Evolutionary conservation across 1,140 invertebrate species (phyloP).

Genomic region (Augochlora pura): DNA sequence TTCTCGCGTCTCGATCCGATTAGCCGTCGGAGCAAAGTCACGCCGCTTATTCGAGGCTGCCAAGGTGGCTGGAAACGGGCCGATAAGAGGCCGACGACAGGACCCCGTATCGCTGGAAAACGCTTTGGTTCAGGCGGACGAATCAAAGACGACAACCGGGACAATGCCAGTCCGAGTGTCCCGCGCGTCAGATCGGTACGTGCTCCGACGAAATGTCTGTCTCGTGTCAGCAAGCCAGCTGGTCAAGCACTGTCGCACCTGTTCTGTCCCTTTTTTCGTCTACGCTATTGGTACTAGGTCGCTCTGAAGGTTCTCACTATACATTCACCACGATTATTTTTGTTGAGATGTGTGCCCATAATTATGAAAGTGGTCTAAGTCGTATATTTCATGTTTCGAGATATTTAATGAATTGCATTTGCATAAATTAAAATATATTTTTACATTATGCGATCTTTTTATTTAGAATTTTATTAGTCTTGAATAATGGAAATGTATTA

Average conservation of each 20-base stretch:
- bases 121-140: conserved; percentile 22
- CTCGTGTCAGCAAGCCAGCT: conserved; percentile 39
- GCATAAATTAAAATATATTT: too few species aligned
- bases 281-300: neutral
- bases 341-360: too few species aligned
- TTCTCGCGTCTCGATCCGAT: conserved; percentile 58
- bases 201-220: conserved; percentile 2
- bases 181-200: neutral
- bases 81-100: conserved; percentile 52
- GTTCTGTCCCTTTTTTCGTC: conserved; percentile 56
- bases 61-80: conserved; percentile 53
- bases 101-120: conserved; percentile 37
- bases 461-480: too few species aligned
- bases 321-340: too few species aligned
- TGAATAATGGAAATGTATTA: too few species aligned
- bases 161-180: conserved; percentile 25
- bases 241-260: conserved; percentile 56
- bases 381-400: too few species aligned
- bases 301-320: neutral
- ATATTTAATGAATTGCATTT: too few species aligned
- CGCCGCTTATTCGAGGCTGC: conserved; percentile 52
- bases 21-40: conserved; percentile 55
- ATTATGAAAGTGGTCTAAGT: too few species aligned
- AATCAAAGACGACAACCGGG: conserved; percentile 34
- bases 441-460: too few species aligned